These are phyloP conservation scores for Cisticola juncidis DNA, from an alignment of 2,113 vertebrate genomes.

Conservation along the genomic window DNA sequence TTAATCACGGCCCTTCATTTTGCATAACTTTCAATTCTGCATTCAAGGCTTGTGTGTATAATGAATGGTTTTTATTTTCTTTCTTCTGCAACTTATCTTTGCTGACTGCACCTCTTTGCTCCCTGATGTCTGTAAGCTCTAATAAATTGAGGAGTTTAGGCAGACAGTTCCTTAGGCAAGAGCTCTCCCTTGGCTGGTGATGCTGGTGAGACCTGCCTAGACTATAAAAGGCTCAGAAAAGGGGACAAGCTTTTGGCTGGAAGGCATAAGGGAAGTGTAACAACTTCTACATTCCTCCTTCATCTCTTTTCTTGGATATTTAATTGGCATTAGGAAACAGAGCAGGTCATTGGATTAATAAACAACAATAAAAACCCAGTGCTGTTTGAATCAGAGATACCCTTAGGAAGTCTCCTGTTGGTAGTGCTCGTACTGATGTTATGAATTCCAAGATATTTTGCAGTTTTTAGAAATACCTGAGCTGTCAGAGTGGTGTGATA, in stretches of 20 bases:
- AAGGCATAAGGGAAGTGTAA: slow-evolving; percentile 21
- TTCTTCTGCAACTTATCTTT: slow-evolving; percentile 55
- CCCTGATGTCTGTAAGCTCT: slow-evolving; percentile 70
- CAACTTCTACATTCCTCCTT: background rate
- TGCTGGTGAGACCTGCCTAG: slow-evolving; percentile 59
- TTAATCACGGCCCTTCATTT: slow-evolving; percentile 53
- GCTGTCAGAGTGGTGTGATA: background rate
- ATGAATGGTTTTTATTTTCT: slow-evolving; percentile 65
- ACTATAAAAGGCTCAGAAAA: slow-evolving; percentile 53
- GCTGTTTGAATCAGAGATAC: background rate
- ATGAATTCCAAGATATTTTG: background rate
- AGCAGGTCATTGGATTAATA: slow-evolving; percentile 33
- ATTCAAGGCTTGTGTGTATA: slow-evolving; percentile 37
- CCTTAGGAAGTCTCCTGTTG: background rate
- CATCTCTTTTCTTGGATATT: background rate
- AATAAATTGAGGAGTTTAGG: slow-evolving; percentile 69
- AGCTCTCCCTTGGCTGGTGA: slow-evolving; percentile 31
- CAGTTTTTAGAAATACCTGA: background rate
- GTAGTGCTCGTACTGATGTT: background rate
- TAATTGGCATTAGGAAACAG: slow-evolving; percentile 41
- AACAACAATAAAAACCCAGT: background rate
- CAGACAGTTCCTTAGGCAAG: slow-evolving; percentile 70
- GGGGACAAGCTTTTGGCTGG: slow-evolving; percentile 34
- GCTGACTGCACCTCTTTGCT: slow-evolving; percentile 64
- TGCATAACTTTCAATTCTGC: slow-evolving; percentile 34